phyloP scores from a whole-genome alignment of 2,888 invertebrate genomes.

The Mystacides longicornis region DNA sequence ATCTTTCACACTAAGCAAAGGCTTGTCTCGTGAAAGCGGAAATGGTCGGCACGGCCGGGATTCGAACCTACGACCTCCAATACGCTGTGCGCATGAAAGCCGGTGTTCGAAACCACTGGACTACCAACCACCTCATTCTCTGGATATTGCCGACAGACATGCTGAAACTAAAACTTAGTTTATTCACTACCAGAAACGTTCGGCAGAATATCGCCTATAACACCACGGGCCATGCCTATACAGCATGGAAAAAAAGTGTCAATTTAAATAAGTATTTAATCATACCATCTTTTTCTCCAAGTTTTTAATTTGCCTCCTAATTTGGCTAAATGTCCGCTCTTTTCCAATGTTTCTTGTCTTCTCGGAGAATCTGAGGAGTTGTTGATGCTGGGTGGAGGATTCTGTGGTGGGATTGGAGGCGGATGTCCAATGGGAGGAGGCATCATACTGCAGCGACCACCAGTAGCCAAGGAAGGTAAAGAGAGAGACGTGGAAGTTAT shows the following conservation, averaged over 20 bases:
- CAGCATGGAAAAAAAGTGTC: neutral
- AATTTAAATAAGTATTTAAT: neutral
- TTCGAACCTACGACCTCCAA: no score
- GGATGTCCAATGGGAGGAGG: conserved; percentile 51
- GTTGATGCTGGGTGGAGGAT: conserved; percentile 43
- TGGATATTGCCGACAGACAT: no score
- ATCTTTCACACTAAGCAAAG: no score
- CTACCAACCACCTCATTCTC: no score
- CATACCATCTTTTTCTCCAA: conserved; percentile 84
- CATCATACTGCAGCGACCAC: conserved; percentile 14
- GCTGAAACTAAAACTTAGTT: no score
- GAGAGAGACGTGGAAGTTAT: conserved; percentile 72
- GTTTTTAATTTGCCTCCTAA: conserved; percentile 93
- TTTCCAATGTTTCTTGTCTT: conserved; percentile 73
- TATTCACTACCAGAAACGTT: no score
- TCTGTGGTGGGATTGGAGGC: conserved; percentile 52
- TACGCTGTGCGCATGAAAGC: no score
- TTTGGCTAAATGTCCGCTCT: conserved; percentile 81
- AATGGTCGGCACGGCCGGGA: no score
- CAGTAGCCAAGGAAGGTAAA: conserved; percentile 56
- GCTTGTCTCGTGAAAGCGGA: no score
- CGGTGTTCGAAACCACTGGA: no score
- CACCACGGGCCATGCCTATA: no score
- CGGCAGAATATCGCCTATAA: no score
- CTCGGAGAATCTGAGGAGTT: conserved; percentile 37